Base-by-base conservation (phyloP, 2,888 invertebrate genomes). In the Drepana falcataria region DNA sequence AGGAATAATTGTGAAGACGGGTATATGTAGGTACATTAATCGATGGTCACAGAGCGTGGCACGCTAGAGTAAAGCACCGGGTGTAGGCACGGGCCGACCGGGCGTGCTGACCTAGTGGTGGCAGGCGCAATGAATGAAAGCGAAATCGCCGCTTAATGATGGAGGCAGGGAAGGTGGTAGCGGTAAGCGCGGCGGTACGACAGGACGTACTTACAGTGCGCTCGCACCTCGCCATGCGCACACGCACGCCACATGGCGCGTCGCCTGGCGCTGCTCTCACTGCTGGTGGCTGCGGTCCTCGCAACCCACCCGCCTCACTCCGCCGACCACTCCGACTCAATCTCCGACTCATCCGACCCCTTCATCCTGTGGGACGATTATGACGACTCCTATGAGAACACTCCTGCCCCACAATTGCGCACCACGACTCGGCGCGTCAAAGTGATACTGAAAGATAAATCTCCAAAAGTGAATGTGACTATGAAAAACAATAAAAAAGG, bases 151-250 rank as follows among this genome's bases (percentile, higher is more conserved):
- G 70, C 73, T 71, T 83, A 84, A 86, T 83, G 75, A 77, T 73
- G 75, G 85, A 77, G 85, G 84, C 78, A 81, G 87, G 86, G 83
- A 83, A 81, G 83, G 79, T 77, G 80, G 77, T 68, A 65, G 69
- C 68, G 67, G 65, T 68, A 65, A 69, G 64, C 69, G 64, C 57
- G 65, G 63, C 71, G 59, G 69, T 63, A 69, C 66, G 60, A 63
- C 66, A 67, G 65, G 69, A 73, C 65, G 77, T 85, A 21, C 21
- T 21, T 21, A 89, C 77, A 89, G 89, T 86, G 89, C 90, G 77
- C 86, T 83, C 83, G 90, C 91, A 85, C 84, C 86, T 83, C 91
- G 91, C 82, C 91, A 91, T 88, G 91, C 86, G 79, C 87, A 89
- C 86, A 88, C 90, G 83, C 77, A 74, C 80, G 78, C 73, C 85